These are phyloP conservation scores for Anomalospiza imberbis DNA, from an alignment of 2,797 vertebrate species.

Conservation along the genomic window DNA sequence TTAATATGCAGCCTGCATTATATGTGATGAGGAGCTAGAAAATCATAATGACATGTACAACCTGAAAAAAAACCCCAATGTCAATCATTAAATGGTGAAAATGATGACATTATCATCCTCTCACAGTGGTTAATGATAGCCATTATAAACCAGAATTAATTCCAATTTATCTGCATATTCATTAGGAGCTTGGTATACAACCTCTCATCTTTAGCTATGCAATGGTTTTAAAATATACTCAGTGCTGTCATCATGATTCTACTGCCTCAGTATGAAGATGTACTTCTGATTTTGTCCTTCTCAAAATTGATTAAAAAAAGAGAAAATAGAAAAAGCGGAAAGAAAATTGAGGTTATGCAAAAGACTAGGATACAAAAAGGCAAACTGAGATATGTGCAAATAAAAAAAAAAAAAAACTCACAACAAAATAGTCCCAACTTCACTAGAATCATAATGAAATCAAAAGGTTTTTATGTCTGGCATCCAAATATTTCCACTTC, in stretches of 20 bases:
- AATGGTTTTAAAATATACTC: background rate
- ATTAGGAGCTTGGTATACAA: background rate
- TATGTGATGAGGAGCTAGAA: background rate
- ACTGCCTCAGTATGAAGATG: background rate
- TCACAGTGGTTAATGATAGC: background rate
- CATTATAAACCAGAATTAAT: conserved; percentile 27
- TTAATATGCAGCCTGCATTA: background rate
- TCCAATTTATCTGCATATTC: conserved; percentile 10
- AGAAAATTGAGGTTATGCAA: background rate
- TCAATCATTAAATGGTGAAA: background rate
- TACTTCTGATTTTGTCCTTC: background rate
- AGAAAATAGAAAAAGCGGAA: background rate
- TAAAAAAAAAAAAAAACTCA: background rate
- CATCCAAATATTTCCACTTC: background rate
- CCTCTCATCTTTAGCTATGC: background rate
- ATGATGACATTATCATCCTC: conserved; percentile 1
- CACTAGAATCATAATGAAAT: background rate
- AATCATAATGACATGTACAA: background rate
- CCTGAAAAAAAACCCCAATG: background rate
- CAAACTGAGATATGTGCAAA: background rate
- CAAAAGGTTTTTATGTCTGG: background rate
- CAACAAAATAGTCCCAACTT: background rate
- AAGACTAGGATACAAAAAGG: background rate
- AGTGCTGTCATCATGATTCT: background rate
- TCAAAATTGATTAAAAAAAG: background rate